Conservation (phyloP, 2,797 vertebrate genomes). For the Acanthis flammea region DNA sequence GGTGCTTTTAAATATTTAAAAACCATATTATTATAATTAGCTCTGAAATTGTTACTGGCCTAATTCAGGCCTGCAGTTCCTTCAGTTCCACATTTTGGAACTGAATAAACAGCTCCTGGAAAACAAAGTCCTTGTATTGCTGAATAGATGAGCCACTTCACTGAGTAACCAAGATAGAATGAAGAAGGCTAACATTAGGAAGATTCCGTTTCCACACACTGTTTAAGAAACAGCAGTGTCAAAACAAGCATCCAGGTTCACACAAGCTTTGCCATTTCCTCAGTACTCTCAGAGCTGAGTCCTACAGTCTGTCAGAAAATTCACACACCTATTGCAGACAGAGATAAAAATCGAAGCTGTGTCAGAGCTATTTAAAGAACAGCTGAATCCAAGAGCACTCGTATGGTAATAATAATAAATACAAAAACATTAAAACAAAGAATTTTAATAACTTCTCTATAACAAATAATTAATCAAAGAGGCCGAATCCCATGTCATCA, state of each 20-base stretch:
- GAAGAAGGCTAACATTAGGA: background rate
- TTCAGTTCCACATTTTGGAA: background rate
- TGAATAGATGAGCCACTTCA: background rate
- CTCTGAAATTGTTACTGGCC: background rate
- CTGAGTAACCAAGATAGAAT: background rate
- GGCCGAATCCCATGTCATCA: slow-evolving; percentile 95
- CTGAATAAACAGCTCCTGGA: background rate
- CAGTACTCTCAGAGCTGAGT: background rate
- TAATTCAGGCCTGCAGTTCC: background rate
- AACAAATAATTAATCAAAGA: slow-evolving; percentile 83
- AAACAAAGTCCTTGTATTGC: background rate
- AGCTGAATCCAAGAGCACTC: background rate
- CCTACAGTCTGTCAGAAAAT: background rate
- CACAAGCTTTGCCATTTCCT: background rate
- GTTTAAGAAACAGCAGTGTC: background rate
- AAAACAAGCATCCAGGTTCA: background rate
- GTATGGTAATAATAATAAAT: background rate
- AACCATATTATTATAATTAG: background rate
- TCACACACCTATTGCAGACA: background rate
- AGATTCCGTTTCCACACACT: background rate
- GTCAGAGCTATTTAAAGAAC: background rate
- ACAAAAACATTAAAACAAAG: slow-evolving; percentile 37
- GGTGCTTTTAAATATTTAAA: background rate
- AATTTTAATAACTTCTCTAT: slow-evolving; percentile 65
- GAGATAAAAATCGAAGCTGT: background rate